Conservation (phyloP, 2,888 invertebrate species). For the Xanthostigma xanthostigma region DNA sequence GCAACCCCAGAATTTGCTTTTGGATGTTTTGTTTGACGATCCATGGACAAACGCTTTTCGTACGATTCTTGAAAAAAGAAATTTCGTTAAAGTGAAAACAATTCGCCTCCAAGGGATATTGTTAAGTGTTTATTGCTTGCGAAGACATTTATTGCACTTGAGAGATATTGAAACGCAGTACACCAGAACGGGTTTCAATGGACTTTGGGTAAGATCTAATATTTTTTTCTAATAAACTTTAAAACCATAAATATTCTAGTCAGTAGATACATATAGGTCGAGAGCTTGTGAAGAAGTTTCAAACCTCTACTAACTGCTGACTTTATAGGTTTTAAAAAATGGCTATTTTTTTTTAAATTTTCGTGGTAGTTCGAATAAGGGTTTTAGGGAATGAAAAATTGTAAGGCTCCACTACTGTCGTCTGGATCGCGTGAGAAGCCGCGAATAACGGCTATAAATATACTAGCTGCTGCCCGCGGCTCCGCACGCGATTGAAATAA, state of each 20-base stretch:
- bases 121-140: slow-evolving; percentile 59
- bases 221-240: not conserved
- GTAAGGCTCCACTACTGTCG: too few species aligned
- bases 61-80: slow-evolving; percentile 47
- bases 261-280: not conserved
- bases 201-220: slow-evolving; percentile 68
- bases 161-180: slow-evolving; percentile 75
- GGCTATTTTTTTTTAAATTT: too few species aligned
- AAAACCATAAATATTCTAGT: too few species aligned
- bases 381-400: too few species aligned
- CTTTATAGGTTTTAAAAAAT: too few species aligned
- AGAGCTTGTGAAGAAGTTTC: not conserved
- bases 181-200: slow-evolving; percentile 80
- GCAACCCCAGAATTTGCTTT: slow-evolving; percentile 69
- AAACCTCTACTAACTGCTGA: not conserved
- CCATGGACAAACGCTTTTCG: slow-evolving; percentile 70
- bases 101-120: slow-evolving; percentile 74
- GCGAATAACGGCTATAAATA: too few species aligned
- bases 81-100: slow-evolving; percentile 65
- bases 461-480: too few species aligned
- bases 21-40: slow-evolving; percentile 69
- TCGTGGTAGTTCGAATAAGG: too few species aligned
- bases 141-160: slow-evolving; percentile 66
- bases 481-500: too few species aligned
- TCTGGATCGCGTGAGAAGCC: too few species aligned